Evolutionary conservation across 2,113 vertebrate genomes (phyloP).

Genomic region (Mesembrinibis cayennensis): DNA sequence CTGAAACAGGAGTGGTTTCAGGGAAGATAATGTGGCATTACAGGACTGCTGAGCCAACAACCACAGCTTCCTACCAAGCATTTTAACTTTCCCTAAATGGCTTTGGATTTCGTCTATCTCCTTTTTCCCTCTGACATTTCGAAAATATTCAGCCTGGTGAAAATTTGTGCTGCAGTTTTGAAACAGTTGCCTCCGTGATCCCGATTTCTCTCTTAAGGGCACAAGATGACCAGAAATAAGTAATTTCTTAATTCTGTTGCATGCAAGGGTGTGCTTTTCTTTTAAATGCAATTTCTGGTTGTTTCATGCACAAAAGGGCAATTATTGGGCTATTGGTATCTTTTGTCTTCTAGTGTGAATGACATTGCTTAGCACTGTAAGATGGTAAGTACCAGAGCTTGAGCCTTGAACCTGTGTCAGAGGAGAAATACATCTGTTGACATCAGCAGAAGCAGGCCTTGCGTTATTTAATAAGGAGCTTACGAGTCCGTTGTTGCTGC

Average conservation of each 20-base stretch:
- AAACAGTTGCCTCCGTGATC: not conserved
- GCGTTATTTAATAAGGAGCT: not conserved
- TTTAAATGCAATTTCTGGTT: not conserved
- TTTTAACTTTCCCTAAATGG: conserved; percentile 16
- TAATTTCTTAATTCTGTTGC: not conserved
- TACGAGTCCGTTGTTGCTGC: not conserved
- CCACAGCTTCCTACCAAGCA: conserved; percentile 25
- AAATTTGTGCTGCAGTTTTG: not conserved
- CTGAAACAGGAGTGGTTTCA: not conserved
- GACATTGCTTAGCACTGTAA: not conserved
- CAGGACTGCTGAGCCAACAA: conserved; percentile 44
- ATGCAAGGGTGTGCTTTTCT: not conserved
- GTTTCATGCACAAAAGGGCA: conserved; percentile 5
- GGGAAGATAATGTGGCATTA: not conserved
- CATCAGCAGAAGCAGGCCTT: not conserved
- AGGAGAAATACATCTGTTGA: not conserved
- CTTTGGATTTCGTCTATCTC: conserved; percentile 34
- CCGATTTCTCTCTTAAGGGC: not conserved
- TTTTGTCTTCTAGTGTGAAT: not conserved
- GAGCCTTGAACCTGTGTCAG: not conserved
- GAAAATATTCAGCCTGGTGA: not conserved
- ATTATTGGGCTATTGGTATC: not conserved
- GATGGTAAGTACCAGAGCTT: not conserved
- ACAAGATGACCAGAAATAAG: not conserved
- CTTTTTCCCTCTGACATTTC: conserved; percentile 38